Conservation (phyloP, 2,888 invertebrate genomes). For the Acleris holmiana region DNA sequence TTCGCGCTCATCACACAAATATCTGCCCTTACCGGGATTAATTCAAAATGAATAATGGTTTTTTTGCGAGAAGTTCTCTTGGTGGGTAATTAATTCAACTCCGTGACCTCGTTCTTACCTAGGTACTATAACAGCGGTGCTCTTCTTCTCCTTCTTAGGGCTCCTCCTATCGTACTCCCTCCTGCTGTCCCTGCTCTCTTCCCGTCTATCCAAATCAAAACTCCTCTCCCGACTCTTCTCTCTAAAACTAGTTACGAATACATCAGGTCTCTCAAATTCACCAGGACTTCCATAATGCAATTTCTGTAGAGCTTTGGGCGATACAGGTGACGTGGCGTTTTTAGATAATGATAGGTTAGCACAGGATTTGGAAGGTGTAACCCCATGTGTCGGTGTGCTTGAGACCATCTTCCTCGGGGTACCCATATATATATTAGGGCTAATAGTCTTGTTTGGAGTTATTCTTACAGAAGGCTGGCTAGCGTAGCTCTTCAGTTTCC, state of each 20-base stretch:
- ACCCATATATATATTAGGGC: constrained; percentile 52
- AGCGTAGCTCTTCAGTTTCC: constrained; percentile 82
- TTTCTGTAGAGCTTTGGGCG: constrained; percentile 84
- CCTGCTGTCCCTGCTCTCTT: constrained; percentile 64
- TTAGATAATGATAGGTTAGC: constrained; percentile 66
- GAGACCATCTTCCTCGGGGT: constrained; percentile 66
- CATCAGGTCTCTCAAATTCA: constrained; percentile 66
- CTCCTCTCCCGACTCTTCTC: constrained; percentile 68
- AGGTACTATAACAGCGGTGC: constrained; percentile 79
- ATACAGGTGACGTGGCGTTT: constrained; percentile 66
- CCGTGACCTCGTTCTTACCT: constrained; percentile 61
- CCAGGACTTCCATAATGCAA: constrained; percentile 77
- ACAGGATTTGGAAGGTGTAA: constrained; percentile 79
- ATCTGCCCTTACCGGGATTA: too few relatives aligned
- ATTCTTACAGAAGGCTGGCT: constrained; percentile 81
- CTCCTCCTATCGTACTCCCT: constrained; percentile 62
- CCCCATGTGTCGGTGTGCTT: constrained; percentile 72
- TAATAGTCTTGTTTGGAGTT: constrained; percentile 63
- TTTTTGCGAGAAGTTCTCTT: too few relatives aligned
- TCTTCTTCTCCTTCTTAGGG: constrained; percentile 58
- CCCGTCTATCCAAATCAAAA: constrained; percentile 62
- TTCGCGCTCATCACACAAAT: too few relatives aligned
- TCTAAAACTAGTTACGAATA: constrained; percentile 73
- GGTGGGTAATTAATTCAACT: too few relatives aligned
- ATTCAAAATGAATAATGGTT: too few relatives aligned